Conservation (phyloP, 1,140 invertebrate species). For the Drosophila pandora region DNA sequence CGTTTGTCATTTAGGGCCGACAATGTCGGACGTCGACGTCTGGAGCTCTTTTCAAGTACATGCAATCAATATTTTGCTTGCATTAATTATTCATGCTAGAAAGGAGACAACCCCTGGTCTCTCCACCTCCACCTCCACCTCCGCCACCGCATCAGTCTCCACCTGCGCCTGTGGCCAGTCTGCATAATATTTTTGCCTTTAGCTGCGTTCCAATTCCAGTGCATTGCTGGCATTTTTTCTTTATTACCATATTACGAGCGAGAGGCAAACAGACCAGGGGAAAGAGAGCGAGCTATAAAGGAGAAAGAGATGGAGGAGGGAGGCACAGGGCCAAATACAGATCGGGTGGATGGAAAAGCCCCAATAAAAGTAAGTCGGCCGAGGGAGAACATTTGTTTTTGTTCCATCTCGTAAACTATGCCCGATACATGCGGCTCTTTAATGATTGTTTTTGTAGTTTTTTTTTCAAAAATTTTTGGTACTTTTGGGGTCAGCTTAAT, state of each 20-base stretch:
- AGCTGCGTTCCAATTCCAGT: constrained; percentile 71
- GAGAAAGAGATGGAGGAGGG: too few relatives aligned
- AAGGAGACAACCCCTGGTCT: constrained; percentile 8
- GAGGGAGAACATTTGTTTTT: constrained; percentile 77
- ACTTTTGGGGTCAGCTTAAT: constrained; percentile 64
- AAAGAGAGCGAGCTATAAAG: neutral
- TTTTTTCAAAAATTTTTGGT: too few relatives aligned
- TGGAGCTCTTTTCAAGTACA: constrained; percentile 60
- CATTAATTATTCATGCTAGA: constrained; percentile 66
- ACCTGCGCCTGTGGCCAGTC: constrained; percentile 27
- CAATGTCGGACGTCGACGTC: constrained; percentile 38
- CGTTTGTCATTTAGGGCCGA: constrained; percentile 67
- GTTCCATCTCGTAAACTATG: constrained; percentile 76
- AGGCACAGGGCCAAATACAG: constrained; percentile 2
- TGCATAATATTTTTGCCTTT: constrained; percentile 44
- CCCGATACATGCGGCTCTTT: constrained; percentile 37
- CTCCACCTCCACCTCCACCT: neutral
- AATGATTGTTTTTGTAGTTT: constrained; percentile 17
- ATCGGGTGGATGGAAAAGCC: constrained; percentile 56
- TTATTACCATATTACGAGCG: constrained; percentile 39
- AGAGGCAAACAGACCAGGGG: neutral
- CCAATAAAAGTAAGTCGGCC: constrained; percentile 72
- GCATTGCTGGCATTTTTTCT: constrained; percentile 74
- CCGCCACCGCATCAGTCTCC: neutral
- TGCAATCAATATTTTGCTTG: constrained; percentile 62